phyloP scores from a whole-genome alignment of 2,113 vertebrate genomes.

The Cinclus mexicanus region DNA sequence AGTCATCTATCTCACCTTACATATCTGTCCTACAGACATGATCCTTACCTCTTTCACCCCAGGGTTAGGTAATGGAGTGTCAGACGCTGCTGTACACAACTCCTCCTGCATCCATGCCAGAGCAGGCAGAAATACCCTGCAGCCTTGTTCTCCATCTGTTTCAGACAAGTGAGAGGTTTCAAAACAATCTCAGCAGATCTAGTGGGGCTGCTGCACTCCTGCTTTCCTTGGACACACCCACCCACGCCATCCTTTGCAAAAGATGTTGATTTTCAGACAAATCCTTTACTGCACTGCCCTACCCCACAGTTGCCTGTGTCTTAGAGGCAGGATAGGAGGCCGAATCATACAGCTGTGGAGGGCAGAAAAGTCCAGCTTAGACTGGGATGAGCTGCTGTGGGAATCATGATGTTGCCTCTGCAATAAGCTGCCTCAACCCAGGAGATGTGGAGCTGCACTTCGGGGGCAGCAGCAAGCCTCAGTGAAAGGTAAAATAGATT shows the following conservation, averaged over 20 bases:
- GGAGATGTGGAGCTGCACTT: background rate
- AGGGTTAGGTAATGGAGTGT: background rate
- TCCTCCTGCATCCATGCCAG: background rate
- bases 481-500: background rate
- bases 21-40: background rate
- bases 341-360: background rate
- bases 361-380: background rate
- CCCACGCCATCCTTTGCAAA: background rate
- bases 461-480: background rate
- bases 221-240: background rate
- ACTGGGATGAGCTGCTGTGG: background rate
- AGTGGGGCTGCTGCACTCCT: background rate
- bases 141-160: background rate
- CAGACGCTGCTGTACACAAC: fast-evolving
- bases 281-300: background rate
- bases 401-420: background rate
- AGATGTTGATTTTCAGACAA: background rate
- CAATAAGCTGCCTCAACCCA: background rate
- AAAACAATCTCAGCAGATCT: background rate
- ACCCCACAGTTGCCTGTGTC: background rate
- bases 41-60: background rate
- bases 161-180: background rate
- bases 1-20: background rate
- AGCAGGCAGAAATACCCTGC: background rate
- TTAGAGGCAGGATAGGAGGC: background rate